Base-by-base conservation (phyloP, 2,888 invertebrate species). In the Acronicta leporina region DNA sequence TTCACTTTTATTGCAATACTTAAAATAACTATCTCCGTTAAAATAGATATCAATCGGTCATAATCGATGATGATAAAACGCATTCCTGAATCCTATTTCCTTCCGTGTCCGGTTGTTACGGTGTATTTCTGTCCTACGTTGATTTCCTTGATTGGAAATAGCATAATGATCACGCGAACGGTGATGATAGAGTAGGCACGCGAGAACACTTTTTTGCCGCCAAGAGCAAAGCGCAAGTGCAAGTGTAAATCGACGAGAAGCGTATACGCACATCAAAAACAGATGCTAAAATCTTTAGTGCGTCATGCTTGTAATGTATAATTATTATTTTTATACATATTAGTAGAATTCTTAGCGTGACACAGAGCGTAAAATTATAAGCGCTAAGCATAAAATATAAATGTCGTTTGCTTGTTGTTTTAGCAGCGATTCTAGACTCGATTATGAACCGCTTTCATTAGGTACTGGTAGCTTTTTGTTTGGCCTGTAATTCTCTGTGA, bases 101-200 rank as follows among this genome's bases (percentile, higher is more conserved):
- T 77, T 77, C 78, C 77, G 77, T 46, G 47, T 77, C 69, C 78
- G 78, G 65, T 61, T 47, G 48, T 64, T 63, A 59, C 52, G 53
- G 5, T 43, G 16, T 41, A 15, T 58, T 30, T 25, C 60, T 44
- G 57, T 46, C 58, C 63, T 75, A 43, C 41, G 10, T 67, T 58
- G 50, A 65, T 67, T 77, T 74, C 67, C 68, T 63, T 41, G 42
- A 47, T 59, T 63, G 69, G 72, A 77, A 77, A 55, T 44, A 62
- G 44, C 55, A 54, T 58, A 56, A 65, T 71, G 30, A 69, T 75
- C 71, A 64, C 61, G 67, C 62, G 60, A 67, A 63, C 54, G 16
- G 20, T 59, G 58, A 55, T 61, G 33, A 58, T 62, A 49, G 38
- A 35, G 53, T 25, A 54, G 13, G 58, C 78, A 77, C 67, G 76